Evolutionary conservation across 2,113 vertebrate genomes (phyloP).

Genomic region (Sylvietta virens): DNA sequence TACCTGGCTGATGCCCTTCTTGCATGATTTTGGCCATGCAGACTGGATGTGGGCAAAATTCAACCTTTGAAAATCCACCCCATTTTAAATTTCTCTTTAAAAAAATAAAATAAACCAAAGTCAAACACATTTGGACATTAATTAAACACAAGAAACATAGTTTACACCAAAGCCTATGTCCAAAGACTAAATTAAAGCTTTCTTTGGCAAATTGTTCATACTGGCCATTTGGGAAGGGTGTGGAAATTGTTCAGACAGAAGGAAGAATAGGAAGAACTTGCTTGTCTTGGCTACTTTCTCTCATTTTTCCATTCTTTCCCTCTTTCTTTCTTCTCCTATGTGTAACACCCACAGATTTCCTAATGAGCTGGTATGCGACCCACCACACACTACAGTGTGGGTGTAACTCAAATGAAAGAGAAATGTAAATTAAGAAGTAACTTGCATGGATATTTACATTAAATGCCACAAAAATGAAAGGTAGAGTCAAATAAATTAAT

Average conservation of each 20-base stretch:
- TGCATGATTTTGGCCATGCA: neutral
- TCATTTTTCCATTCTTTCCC: constrained; percentile 64
- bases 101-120: constrained; percentile 25
- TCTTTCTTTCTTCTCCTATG: constrained; percentile 55
- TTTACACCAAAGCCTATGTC: constrained; percentile 39
- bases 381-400: constrained; percentile 48
- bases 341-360: constrained; percentile 72
- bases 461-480: neutral
- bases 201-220: constrained; percentile 63
- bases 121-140: neutral
- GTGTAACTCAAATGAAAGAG: constrained; percentile 25
- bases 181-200: constrained; percentile 66
- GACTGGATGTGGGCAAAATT: neutral
- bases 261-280: constrained; percentile 75
- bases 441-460: neutral
- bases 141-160: neutral
- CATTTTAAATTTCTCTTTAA: neutral
- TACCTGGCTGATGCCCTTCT: neutral
- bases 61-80: neutral
- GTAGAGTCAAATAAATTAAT: neutral
- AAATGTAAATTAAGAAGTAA: constrained; percentile 11
- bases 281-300: constrained; percentile 73
- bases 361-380: constrained; percentile 65
- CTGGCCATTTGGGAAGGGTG: constrained; percentile 58
- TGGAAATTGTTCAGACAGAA: constrained; percentile 64